Evolutionary conservation across 2,888 invertebrate genomes (phyloP), one percentile per base, ranked within the genome.

Genomic region (Caenorhabditis virilis): DNA sequence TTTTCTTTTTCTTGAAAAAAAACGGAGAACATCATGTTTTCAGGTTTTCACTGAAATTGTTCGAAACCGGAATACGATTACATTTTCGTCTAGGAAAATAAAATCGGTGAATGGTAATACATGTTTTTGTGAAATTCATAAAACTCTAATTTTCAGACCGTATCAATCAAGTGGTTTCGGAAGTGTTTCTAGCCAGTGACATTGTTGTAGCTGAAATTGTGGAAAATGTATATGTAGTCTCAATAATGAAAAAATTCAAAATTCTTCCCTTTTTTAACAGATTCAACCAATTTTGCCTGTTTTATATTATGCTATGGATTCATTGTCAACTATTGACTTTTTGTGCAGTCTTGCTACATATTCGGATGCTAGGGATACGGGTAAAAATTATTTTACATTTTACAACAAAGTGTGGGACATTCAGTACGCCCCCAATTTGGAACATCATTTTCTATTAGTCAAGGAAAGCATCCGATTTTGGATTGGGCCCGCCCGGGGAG

Each of bases 71-170:
- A 87, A 87, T 38, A 87, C 87, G 48, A 86, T 91, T 18, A 89
- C 89, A n/a, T 91, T 92, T 88, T 91, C 91, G 7, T 93, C 93
- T 0, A 88, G 89, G 74, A 89, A 89, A 69, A 84, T 94, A 52
- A 84, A 85, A 23, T 82, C 80, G 60, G 77, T 84, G 64, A 86
- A 86, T 77, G 85, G 85, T 85, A 71, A n/a, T 16, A 16, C 27
- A 9, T 18, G 5, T 11, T 5, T 16, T 15, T 6, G n/a, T n/a
- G n/a, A 30, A 30, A 30, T 13, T 6, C 30, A 30, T 30, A 9
- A 30, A 30, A 30, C 13, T 30, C 6, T 39, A 25, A 35, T 36
- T 63, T 90, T 74, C 88, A 90, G 82, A 86, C 74, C 88, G 92
- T 78, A 88, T 91, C 20, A 89, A 89, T 74, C 90, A 90, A 78